Evolutionary conservation across 37 sponge, comb jelly and placozoan genomes (phyloP).

Genomic region (Agelas oroides): DNA sequence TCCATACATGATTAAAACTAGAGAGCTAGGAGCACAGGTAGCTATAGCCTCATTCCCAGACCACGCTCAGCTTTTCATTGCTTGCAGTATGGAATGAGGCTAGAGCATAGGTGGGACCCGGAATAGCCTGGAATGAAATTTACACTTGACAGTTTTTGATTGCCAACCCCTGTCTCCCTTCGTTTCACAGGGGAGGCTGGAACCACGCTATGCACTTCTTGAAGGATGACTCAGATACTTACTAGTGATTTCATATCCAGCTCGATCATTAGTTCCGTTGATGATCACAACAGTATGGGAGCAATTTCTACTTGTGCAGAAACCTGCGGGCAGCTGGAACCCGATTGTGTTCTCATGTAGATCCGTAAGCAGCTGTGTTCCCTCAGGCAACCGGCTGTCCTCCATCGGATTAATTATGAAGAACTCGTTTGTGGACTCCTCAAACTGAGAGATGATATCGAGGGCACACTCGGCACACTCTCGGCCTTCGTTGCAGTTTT

Average conservation of each 20-base stretch:
- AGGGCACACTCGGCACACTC: conserved; percentile 25
- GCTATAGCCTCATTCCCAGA: too few relatives aligned
- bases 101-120: too few relatives aligned
- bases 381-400: not conserved
- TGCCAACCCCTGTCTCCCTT: too few relatives aligned
- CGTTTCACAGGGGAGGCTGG: too few relatives aligned
- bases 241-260: conserved; percentile 26
- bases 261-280: conserved; percentile 2
- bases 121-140: too few relatives aligned
- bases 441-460: not conserved
- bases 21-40: too few relatives aligned
- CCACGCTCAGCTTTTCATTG: too few relatives aligned
- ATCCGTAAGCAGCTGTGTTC: not conserved
- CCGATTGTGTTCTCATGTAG: not conserved
- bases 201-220: too few relatives aligned
- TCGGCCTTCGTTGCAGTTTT: conserved; percentile 10
- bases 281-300: conserved; percentile 21
- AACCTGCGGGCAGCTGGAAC: not conserved
- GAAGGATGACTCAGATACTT: not conserved
- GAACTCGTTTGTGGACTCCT: not conserved
- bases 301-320: not conserved
- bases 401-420: not conserved
- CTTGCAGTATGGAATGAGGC: too few relatives aligned
- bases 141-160: too few relatives aligned
- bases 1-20: too few relatives aligned